Conservation (phyloP, 2,113 vertebrate species). For the Dasyurus viverrinus region DNA sequence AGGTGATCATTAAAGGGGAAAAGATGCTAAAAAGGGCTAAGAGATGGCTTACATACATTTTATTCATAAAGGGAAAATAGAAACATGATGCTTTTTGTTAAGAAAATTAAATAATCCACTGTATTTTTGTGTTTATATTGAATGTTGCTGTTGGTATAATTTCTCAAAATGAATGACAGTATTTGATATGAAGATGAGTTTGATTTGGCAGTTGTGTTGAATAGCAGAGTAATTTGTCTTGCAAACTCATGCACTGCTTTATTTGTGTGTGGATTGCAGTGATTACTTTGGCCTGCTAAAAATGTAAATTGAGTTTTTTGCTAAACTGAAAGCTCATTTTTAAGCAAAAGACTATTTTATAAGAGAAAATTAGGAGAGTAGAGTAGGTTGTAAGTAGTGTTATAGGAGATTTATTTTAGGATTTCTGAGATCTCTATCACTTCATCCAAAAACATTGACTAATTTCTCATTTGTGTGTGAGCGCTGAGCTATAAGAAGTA, state of each 20-base stretch:
- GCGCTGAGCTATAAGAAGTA: neutral
- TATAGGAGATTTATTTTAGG: neutral
- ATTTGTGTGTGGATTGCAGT: conserved; percentile 46
- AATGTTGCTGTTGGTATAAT: neutral
- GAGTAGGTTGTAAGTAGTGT: neutral
- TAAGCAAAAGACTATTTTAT: conserved; percentile 15
- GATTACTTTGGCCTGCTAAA: conserved; percentile 22
- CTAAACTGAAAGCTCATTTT: conserved; percentile 56
- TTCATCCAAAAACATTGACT: neutral
- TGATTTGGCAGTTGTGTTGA: conserved; percentile 47
- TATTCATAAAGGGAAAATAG: neutral
- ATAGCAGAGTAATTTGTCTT: conserved; percentile 57
- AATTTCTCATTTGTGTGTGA: neutral
- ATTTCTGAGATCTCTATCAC: neutral
- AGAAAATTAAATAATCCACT: conserved; percentile 24
- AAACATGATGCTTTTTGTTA: conserved; percentile 29
- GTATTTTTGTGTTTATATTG: conserved; percentile 28
- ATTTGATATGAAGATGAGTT: conserved; percentile 55
- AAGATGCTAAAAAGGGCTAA: conserved; percentile 6
- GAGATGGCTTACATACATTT: conserved; percentile 33
- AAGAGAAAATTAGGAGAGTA: neutral
- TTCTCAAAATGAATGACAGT: conserved; percentile 60
- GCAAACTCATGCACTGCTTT: conserved; percentile 9
- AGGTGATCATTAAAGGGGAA: conserved; percentile 17
- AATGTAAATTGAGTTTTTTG: conserved; percentile 42